Percentiles rank a stretch among this genome's conserved stretches.
phyloP scores from a whole-genome alignment of 2,113 vertebrate species.

The Serinus canaria region DNA sequence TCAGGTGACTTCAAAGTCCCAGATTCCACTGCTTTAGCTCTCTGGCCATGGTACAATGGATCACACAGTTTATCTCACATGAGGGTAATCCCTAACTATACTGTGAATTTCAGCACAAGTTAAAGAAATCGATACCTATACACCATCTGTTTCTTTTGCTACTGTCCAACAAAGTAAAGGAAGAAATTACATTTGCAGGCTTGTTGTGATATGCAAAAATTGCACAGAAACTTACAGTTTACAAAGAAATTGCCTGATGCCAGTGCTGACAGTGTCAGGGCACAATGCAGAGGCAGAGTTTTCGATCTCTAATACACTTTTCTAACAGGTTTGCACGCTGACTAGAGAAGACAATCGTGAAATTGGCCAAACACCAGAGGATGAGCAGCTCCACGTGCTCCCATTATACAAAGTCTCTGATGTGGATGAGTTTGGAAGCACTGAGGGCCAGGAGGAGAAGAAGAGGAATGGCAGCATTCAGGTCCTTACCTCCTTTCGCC shows the following conservation, averaged over 20 bases:
- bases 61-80: neutral
- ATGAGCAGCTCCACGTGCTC: constrained; percentile 96
- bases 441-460: constrained; percentile 90
- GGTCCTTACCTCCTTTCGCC: constrained; percentile 89
- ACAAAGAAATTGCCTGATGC: neutral
- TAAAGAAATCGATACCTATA: neutral
- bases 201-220: neutral
- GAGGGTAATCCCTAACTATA: neutral
- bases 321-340: constrained; percentile 89
- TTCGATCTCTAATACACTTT: neutral
- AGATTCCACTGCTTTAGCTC: neutral
- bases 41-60: neutral
- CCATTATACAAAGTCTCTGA: constrained; percentile 90
- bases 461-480: constrained; percentile 89
- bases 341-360: constrained; percentile 94
- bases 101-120: neutral
- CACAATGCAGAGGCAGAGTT: neutral
- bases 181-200: neutral
- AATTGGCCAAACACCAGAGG: constrained; percentile 86
- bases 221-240: neutral
- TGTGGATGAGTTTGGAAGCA: constrained; percentile 92
- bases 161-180: neutral
- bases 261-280: neutral
- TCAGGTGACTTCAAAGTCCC: neutral
- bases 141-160: neutral